Evolutionary conservation across 1,140 invertebrate species (phyloP).

Genomic region (Dreissena polymorpha): DNA sequence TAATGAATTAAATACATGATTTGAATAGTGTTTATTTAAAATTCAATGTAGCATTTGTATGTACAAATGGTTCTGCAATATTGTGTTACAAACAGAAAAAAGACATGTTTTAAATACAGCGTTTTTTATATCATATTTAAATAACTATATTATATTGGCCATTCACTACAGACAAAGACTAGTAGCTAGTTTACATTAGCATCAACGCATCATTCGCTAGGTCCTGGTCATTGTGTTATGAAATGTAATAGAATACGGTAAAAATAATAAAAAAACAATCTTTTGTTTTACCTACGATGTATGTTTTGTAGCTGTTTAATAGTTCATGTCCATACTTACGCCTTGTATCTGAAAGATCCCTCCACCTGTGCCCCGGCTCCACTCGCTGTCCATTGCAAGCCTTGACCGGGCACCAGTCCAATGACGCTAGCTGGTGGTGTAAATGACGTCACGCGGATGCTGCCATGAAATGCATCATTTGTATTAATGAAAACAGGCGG

Average conservation of each 20-base stretch:
- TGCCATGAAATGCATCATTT: constrained; percentile 3
- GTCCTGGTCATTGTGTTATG: neutral
- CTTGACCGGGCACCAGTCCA: constrained; percentile 9
- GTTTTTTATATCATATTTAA: too few relatives aligned
- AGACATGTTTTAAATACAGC: too few relatives aligned
- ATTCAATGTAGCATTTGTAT: too few relatives aligned
- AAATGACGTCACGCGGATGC: constrained; percentile 35
- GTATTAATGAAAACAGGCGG: neutral
- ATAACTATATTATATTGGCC: neutral
- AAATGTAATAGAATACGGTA: neutral
- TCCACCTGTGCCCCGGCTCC: constrained; percentile 7
- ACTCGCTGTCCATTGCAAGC: constrained; percentile 30
- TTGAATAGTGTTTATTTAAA: too few relatives aligned
- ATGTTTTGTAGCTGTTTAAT: neutral
- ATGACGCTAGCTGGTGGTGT: constrained; percentile 27
- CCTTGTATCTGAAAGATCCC: constrained; percentile 45
- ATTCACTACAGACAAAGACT: neutral
- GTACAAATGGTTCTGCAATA: too few relatives aligned
- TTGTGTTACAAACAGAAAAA: too few relatives aligned
- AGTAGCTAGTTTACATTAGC: neutral
- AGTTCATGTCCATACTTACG: neutral
- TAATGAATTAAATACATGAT: too few relatives aligned
- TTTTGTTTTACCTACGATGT: neutral
- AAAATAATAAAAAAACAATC: neutral
- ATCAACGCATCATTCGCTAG: neutral